Base-by-base conservation (phyloP, 2,797 vertebrate genomes). In the Cichlasoma orientale region DNA sequence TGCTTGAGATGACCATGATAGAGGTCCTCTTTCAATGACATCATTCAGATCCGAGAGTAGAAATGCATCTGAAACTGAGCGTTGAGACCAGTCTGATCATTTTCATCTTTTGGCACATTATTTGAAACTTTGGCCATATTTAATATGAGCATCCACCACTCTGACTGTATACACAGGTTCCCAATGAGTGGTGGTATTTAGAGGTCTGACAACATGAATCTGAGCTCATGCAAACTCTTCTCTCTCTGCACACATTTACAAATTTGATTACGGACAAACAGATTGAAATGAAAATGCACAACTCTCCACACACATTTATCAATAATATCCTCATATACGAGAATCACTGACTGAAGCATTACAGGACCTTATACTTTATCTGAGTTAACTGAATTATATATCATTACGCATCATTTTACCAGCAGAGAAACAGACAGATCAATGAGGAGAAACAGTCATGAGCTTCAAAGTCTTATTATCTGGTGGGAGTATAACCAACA, bases 371-470 rank as follows among this genome's bases (percentile, higher is more conserved):
- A 11, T 68, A 68, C 25, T 68, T 47, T 27, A 29, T 29, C 18
- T 50, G 16, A 47, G 23, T 29, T 66, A 14, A 44, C 41, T 14
- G 13, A 44, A 44, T 44, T 44, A 44, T 41, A 41, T 11, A 12
- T 38, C 36, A 38, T 38, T 4, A 41, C 38, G 16, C 61, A 66
- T 68, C 61, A 68, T 19, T 68, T 50, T 25, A 31, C 63, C 7
- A 19, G 21, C 58, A 38, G 12, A 38, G 58, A 61, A 61, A 61
- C 33, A 61, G 58, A 61, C 33, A 61, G 33, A 23, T 61, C n/a
- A 61, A 61, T 38, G 63, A 50, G 25, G 18, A 50, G 0, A 27
- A 50, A 29, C 18, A 68, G 41, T 50, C 41, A 68, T 19, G 5
- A 68, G 1, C 61, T 29, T 68, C 41, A 50, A 29, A 68, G 63